Evolutionary conservation across 2,113 vertebrate species (phyloP), one percentile per base, ranked within the genome.

Genomic region (Psittacula cyanocephala): DNA sequence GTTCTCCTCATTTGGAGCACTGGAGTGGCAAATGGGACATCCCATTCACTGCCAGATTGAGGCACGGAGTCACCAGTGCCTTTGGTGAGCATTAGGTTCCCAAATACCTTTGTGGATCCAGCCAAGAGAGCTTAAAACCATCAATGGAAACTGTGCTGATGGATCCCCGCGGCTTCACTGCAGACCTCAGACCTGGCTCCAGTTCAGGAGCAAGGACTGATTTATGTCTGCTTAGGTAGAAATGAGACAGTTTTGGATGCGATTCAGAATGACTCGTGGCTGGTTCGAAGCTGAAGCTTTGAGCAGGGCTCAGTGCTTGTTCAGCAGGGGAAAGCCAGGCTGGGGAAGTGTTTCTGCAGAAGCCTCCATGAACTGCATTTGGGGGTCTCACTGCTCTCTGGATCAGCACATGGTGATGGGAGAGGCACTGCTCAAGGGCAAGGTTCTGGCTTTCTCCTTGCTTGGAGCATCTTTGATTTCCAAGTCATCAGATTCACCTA

Each of bases 401-500:
- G 23, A 19, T 11, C 7, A 15, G 43, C 37, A 2, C 19, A 0
- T 0, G 3, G 59, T 3, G 39, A 3, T 24, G 63, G 47, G 22
- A 37, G 39, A 35, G 57, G 35, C 1, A 5, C 11, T 44, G 31
- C 13, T 31, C 5, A 2, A 12, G 22, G 60, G 47, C 31, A 44
- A 11, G n/a, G 29, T 7, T 31, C 0, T 1, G 31, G 39, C 17
- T 90, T 15, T 16, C 2, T 0, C 62, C 28, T 60, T 1, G 0
- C 39, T 53, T 0, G 0, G 19, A 43, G 47, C 29, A 9, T 29
- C 70, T 74, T 13, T 52, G 65, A 3, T 39, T 64, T 68, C 52
- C 17, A 2, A 44, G 28, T 7, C 27, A 2, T 71, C 37, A 20
- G 5, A 29, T 37, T 65, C 59, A n/a, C 3, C 35, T 33, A 25